Evolutionary conservation across 2,113 vertebrate genomes (phyloP).

Genomic region (Cochlearius cochlearius): DNA sequence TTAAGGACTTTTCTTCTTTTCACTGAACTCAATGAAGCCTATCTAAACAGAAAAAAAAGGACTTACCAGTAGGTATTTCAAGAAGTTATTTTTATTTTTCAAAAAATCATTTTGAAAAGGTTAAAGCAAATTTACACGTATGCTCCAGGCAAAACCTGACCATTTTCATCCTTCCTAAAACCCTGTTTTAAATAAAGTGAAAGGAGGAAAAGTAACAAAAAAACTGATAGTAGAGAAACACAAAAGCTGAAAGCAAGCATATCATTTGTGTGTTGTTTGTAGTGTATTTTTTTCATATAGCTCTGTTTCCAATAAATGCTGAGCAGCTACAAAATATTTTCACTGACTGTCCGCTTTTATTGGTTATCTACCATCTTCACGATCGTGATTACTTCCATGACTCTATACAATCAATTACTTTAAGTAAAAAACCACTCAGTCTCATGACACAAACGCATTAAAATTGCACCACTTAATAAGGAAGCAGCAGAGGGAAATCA

Average conservation of each 20-base stretch:
- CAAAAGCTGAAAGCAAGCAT: neutral
- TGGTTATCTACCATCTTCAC: neutral
- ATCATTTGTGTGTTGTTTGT: neutral
- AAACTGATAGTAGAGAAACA: neutral
- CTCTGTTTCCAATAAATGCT: neutral
- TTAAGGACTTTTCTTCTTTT: neutral
- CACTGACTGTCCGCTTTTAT: neutral
- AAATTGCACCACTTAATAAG: conserved; percentile 5
- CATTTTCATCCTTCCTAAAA: neutral
- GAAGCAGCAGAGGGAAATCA: neutral
- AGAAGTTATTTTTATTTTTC: neutral
- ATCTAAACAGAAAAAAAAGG: neutral
- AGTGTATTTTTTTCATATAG: neutral
- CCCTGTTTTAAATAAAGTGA: neutral
- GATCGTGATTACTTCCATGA: neutral
- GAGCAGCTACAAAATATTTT: neutral
- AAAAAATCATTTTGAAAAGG: neutral
- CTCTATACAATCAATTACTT: neutral
- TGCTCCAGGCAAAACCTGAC: neutral
- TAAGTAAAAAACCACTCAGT: neutral
- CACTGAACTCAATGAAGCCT: neutral
- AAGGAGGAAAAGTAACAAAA: neutral
- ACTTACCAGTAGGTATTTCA: neutral
- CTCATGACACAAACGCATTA: neutral
- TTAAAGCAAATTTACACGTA: neutral